Evolutionary conservation across 2,888 invertebrate species (phyloP), one percentile per base, ranked within the genome.

Genomic region (Aporophyla nigra): DNA sequence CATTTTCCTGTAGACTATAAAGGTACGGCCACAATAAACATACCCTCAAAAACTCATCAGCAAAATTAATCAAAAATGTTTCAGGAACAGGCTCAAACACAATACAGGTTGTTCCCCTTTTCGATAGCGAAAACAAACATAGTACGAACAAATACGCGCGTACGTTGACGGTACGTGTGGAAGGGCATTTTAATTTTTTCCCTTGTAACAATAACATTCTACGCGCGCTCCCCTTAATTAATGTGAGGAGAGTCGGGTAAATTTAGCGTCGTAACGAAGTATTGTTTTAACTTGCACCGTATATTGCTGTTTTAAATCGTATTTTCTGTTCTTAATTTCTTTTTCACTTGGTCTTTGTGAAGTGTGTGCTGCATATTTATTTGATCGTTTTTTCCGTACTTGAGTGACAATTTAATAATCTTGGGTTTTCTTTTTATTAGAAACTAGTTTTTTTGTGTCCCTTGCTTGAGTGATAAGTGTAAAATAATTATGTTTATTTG

Each of bases 181-280:
- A 65, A 73, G 71, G 62, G 78, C 68, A 72, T 85, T 85, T 82
- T 61, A 82, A 80, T 85, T 87, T 86, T 86, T 87, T 78, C 68
- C 73, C 76, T 65, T 78, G 76, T 74, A 78, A 84, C 87, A 82
- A 84, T 82, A 82, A 84, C 78, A 80, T 83, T 86, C 76, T 76
- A 74, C 76, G 76, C 74, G 74, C 79, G 71, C 74, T 83, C 74
- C 78, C 84, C 83, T 85, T 86, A 88, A 87, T 87, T 81, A 87
- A 86, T 80, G 63, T 79, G 78, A 87, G 69, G 70, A 77, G 79
- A 77, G 67, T 74, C 76, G 80, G 71, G 72, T 79, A 78, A 78
- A 75, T 85, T 82, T 77, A 70, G 74, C 82, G 80, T 76, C 66
- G 83, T 86, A 83, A 86, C 85, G 83, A 87, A 86, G 88, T 86